A percentile compares a stretch with the other conserved stretches of the same genome.
phyloP scores from a whole-genome alignment of 1,140 invertebrate species.

The Pantala flavescens region DNA sequence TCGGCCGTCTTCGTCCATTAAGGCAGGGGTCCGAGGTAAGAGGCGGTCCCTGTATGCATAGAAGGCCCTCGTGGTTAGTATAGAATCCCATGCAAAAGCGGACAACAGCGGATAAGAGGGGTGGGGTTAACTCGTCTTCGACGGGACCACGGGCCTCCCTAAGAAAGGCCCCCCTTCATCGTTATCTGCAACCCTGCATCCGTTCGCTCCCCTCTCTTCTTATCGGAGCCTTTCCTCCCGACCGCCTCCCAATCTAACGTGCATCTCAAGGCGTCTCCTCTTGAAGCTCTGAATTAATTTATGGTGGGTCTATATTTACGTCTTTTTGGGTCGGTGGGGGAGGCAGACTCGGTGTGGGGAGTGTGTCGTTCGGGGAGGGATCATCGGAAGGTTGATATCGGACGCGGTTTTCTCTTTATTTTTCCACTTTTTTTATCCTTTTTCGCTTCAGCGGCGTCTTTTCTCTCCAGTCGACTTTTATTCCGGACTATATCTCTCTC shows the following conservation, averaged over 20 bases:
- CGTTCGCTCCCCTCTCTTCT: background rate
- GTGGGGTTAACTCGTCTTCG: background rate
- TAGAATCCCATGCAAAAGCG: background rate
- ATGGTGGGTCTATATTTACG: constrained; percentile 5
- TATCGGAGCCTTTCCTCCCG: background rate
- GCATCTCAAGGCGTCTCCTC: constrained; percentile 1
- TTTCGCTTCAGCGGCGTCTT: background rate
- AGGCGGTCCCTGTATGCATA: background rate
- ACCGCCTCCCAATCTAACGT: constrained; percentile 7
- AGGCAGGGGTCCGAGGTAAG: no score
- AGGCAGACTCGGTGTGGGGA: background rate
- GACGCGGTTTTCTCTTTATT: background rate
- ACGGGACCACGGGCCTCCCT: background rate
- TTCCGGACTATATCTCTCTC: no score
- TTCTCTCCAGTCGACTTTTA: background rate
- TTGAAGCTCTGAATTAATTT: constrained; percentile 2
- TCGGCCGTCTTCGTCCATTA: no score
- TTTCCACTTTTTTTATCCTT: background rate
- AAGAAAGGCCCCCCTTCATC: constrained; percentile 5
- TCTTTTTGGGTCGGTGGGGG: background rate
- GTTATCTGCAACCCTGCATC: background rate
- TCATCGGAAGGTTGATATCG: background rate
- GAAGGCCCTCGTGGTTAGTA: background rate
- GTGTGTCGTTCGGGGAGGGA: background rate
- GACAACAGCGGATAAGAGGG: background rate